Percentiles rank a stretch among this genome's conserved stretches.
phyloP scores from a whole-genome alignment of 2,888 invertebrate species.

The Timema podura region DNA sequence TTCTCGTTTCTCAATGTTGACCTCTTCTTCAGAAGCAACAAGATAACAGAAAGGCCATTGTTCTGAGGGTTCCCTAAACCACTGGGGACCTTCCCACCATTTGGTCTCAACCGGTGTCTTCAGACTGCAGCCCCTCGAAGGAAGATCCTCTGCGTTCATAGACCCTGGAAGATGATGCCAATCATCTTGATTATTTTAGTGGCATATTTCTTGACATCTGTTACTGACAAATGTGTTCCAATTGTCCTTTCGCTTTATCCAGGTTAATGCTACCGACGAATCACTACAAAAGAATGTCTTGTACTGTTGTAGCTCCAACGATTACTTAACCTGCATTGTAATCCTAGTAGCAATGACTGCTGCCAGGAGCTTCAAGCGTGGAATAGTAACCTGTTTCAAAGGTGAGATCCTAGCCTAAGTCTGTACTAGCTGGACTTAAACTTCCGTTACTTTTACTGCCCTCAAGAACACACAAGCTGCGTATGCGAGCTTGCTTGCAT shows the following conservation, averaged over 20 bases:
- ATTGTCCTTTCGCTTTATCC: too few relatives aligned
- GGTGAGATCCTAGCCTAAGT: background rate
- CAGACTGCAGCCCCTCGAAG: background rate
- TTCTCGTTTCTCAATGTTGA: background rate
- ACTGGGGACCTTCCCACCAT: too few relatives aligned
- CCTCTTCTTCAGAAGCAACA: background rate
- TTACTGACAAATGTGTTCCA: background rate
- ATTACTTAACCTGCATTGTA: too few relatives aligned
- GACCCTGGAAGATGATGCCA: background rate
- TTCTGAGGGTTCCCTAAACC: background rate
- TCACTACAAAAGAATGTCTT: too few relatives aligned
- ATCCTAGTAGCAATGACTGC: too few relatives aligned
- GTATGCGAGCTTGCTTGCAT: background rate
- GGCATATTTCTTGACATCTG: background rate
- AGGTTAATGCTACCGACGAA: too few relatives aligned
- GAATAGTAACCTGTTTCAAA: background rate
- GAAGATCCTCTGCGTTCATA: background rate
- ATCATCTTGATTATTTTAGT: background rate
- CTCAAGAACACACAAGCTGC: background rate
- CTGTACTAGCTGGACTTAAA: background rate
- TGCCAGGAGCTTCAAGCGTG: too few relatives aligned
- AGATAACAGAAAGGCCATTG: background rate
- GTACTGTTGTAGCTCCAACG: too few relatives aligned
- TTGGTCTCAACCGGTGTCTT: background rate
- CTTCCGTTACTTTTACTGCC: background rate